phyloP scores from a whole-genome alignment of 2,797 vertebrate species.

The Gallinago nigripennis region DNA sequence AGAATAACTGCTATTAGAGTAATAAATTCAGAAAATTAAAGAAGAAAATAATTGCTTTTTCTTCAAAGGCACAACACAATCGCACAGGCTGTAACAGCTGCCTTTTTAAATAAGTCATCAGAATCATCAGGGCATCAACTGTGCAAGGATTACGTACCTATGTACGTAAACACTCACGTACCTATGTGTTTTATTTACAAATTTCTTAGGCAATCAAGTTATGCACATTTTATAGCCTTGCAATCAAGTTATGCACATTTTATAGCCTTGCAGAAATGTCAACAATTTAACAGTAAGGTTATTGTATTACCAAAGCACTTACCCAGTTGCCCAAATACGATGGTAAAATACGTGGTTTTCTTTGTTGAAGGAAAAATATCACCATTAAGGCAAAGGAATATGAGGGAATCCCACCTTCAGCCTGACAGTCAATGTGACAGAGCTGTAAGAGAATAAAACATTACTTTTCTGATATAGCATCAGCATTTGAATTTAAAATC shows the following conservation, averaged over 20 bases:
- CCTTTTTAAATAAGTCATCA: not conserved
- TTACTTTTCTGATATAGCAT: not conserved
- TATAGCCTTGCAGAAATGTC: not conserved
- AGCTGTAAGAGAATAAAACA: constrained; percentile 78
- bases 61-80: not conserved
- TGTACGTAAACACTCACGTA: too few species aligned
- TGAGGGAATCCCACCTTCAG: constrained; percentile 95
- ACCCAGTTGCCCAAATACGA: constrained; percentile 95
- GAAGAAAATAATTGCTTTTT: not conserved
- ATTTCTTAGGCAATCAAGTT: not conserved
- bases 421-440: constrained; percentile 96
- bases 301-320: constrained; percentile 37
- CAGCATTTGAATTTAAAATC: not conserved
- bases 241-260: not conserved
- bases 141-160: not conserved
- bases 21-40: not conserved
- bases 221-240: not conserved
- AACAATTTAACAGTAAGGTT: not conserved
- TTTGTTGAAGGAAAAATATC: constrained; percentile 98
- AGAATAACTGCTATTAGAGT: not conserved
- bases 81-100: not conserved
- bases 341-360: constrained; percentile 89
- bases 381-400: constrained; percentile 98
- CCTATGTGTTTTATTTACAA: not conserved
- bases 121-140: not conserved